Evolutionary conservation across 2,797 vertebrate genomes (phyloP), one percentile per base, ranked within the genome.

Genomic region (Chelidonichthys spinosus): DNA sequence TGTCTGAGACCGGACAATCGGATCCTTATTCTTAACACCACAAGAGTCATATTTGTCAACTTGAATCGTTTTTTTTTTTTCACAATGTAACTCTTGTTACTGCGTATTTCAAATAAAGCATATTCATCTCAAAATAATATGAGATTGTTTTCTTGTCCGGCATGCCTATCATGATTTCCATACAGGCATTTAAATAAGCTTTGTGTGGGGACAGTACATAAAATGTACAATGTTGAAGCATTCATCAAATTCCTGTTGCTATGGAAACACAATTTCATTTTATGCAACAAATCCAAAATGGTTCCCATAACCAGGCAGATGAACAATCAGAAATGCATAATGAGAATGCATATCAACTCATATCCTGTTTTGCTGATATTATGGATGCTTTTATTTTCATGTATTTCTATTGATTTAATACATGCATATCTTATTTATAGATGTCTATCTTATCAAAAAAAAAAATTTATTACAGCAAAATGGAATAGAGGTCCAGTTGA

Each of bases 221-320:
- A 66, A 59, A 86, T 83, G 87, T 76, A 82, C 46, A 67, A 76
- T 83, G 78, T 68, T 59, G 61, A 67, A 67, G 75, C 63, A 74
- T 84, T 88, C 84, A 76, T 82, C 66, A 87, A 86, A 82, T 74
- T 76, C 78, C 55, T 72, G 88, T 92, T 91, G 84, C 89, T 78
- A 92, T 90, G 85, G 91, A 84, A 85, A 93, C 92, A 47, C 59
- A 59, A 63, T 47, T 78, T 70, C 68, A 15, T 61, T 79, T 85
- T 87, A 74, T 78, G 86, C 75, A 89, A 86, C 84, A 74, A 68
- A 79, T 63, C 56, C 50, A 67, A 81, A 87, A 83, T 68, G 68
- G 73, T 69, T 81, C 72, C 56, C 55, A 54, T 68, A 72, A 69
- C 6, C 17, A 55, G 68, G 60, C 74, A 78, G 70, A 75, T 87